These are phyloP conservation scores for Polydrusus pterygomalis DNA, from an alignment of 2,888 invertebrate genomes.

Conservation along the genomic window DNA sequence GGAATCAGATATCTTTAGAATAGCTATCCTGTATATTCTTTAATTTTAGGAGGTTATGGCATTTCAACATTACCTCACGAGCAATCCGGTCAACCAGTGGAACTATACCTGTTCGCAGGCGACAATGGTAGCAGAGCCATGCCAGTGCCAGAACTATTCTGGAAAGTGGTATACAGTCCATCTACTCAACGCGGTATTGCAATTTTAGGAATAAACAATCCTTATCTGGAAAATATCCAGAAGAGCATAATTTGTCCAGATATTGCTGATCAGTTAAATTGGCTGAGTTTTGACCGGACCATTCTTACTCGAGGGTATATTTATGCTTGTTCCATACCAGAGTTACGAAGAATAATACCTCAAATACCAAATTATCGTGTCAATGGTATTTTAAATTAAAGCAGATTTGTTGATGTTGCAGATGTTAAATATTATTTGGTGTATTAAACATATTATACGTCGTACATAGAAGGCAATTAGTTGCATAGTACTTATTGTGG, in stretches of 20 bases:
- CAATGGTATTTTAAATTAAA: constrained; percentile 66
- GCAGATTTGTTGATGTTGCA: not conserved
- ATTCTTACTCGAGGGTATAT: constrained; percentile 75
- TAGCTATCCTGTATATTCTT: not conserved
- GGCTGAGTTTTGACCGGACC: constrained; percentile 75
- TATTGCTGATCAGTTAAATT: constrained; percentile 75
- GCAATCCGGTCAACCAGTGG: constrained; percentile 60
- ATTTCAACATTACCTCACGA: constrained; percentile 75
- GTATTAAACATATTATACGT: too few relatives aligned
- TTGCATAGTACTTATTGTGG: too few relatives aligned
- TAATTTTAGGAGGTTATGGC: constrained; percentile 74
- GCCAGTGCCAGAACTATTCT: constrained; percentile 75
- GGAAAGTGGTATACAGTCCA: constrained; percentile 77
- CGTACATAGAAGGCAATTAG: too few relatives aligned
- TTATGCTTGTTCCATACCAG: constrained; percentile 78
- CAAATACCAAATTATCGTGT: constrained; percentile 75
- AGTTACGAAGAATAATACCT: constrained; percentile 74
- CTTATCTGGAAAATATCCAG: constrained; percentile 65
- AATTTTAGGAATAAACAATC: constrained; percentile 79
- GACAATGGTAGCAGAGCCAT: constrained; percentile 65
- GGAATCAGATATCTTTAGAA: not conserved
- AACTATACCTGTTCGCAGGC: constrained; percentile 64
- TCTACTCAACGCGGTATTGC: constrained; percentile 73
- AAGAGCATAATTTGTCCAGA: constrained; percentile 67
- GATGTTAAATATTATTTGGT: not conserved